These are phyloP conservation scores for Passer domesticus DNA, from an alignment of 2,113 vertebrate genomes.

Conservation along the genomic window DNA sequence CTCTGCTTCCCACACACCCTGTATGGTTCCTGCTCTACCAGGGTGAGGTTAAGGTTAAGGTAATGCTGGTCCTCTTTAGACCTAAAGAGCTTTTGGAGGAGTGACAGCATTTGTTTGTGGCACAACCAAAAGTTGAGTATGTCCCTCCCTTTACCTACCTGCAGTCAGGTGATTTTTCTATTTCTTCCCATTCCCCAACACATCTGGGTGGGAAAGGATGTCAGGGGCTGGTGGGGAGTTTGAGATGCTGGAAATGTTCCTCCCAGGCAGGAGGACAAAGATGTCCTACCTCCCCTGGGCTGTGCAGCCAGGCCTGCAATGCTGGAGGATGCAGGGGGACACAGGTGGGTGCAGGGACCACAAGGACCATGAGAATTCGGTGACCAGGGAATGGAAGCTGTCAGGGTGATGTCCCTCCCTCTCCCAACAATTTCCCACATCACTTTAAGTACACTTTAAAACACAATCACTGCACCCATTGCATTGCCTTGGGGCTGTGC, in stretches of 20 bases:
- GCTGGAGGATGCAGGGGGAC: neutral
- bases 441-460: neutral
- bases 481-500: fast-evolving
- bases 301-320: neutral
- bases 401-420: neutral
- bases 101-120: neutral
- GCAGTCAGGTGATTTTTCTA: neutral
- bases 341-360: neutral
- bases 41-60: neutral
- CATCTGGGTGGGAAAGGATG: neutral
- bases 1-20: neutral
- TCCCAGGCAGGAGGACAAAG: neutral
- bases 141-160: neutral
- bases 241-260: neutral
- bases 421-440: neutral
- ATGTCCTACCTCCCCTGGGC: neutral
- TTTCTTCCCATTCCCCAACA: neutral
- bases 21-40: neutral
- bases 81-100: neutral
- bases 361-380: neutral
- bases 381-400: neutral
- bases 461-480: neutral
- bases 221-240: fast-evolving
- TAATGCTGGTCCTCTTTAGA: neutral
- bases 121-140: no score